Conservation (phyloP, 2,888 invertebrate species). For the Dasysyrphus tricinctus region DNA sequence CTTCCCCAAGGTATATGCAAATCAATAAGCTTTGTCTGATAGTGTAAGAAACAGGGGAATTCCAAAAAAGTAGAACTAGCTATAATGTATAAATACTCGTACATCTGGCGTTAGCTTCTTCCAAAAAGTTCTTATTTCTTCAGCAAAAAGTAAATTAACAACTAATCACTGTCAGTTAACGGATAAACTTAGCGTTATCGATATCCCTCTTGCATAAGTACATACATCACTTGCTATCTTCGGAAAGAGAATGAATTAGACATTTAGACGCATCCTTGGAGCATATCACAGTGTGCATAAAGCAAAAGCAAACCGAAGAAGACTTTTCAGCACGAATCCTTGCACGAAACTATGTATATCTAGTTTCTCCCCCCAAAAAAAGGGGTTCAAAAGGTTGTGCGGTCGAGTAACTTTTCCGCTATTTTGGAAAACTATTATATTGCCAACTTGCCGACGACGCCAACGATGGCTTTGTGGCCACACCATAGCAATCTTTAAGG, state of each 20-base stretch:
- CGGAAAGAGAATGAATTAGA: slow-evolving; percentile 56
- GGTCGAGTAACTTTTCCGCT: slow-evolving; percentile 44
- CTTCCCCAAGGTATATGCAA: too few species aligned
- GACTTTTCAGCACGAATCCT: slow-evolving; percentile 17
- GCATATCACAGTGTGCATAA: background rate
- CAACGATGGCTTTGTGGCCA: slow-evolving; percentile 52
- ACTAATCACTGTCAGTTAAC: too few species aligned
- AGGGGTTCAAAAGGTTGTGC: background rate
- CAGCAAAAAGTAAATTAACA: too few species aligned
- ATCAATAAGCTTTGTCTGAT: too few species aligned
- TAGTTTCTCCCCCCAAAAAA: background rate
- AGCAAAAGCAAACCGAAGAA: background rate
- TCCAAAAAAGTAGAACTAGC: too few species aligned
- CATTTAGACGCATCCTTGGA: slow-evolving; percentile 66
- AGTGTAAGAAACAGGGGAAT: too few species aligned
- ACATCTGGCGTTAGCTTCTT: too few species aligned
- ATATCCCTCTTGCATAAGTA: background rate
- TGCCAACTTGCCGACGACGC: slow-evolving; percentile 35
- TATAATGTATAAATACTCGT: too few species aligned
- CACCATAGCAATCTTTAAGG: slow-evolving; percentile 58
- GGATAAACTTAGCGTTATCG: too few species aligned
- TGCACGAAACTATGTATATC: slow-evolving; percentile 4
- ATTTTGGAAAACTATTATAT: slow-evolving; percentile 42
- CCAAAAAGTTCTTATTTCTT: too few species aligned
- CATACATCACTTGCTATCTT: slow-evolving; percentile 23